Conservation (phyloP, 92 coral and sea anemone genomes). For the Montipora capitata region DNA sequence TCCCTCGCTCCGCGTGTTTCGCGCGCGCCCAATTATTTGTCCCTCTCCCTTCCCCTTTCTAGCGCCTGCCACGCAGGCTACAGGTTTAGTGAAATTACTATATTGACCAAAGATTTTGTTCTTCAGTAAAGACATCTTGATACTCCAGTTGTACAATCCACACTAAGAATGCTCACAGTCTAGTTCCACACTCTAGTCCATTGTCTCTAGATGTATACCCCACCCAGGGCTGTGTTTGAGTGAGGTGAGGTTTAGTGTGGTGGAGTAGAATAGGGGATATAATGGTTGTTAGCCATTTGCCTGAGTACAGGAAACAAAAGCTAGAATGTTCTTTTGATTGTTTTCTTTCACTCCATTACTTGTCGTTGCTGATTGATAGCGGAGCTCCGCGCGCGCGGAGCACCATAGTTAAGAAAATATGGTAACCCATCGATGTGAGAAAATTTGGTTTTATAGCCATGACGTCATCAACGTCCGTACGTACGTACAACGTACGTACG, state of each 20-base stretch:
- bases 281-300: slow-evolving; percentile 15
- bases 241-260: slow-evolving; percentile 11
- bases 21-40: too few species aligned
- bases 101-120: slow-evolving; percentile 30
- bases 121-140: slow-evolving; percentile 29
- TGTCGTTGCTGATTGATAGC: slow-evolving; percentile 68
- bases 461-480: too few species aligned
- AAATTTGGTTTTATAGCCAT: too few species aligned
- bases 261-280: slow-evolving; percentile 6
- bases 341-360: slow-evolving; percentile 44
- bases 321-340: slow-evolving; percentile 10
- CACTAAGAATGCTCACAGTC: slow-evolving; percentile 14
- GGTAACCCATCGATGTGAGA: too few species aligned
- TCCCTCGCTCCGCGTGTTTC: too few species aligned
- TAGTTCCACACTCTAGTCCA: slow-evolving; percentile 30
- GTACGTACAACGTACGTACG: too few species aligned
- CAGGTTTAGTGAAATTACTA: slow-evolving; percentile 29
- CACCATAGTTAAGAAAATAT: too few species aligned
- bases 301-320: slow-evolving; percentile 11
- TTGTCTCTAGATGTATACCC: slow-evolving; percentile 7
- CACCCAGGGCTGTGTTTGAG: too few species aligned
- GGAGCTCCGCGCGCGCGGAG: too few species aligned
- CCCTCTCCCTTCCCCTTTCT: too few species aligned
- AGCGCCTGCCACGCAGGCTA: too few species aligned
- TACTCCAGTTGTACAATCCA: slow-evolving; percentile 3